A percentile compares a stretch with the other conserved stretches of the same genome.
phyloP scores from a whole-genome alignment of 1,140 invertebrate genomes.

The Neodiprion pinetum region DNA sequence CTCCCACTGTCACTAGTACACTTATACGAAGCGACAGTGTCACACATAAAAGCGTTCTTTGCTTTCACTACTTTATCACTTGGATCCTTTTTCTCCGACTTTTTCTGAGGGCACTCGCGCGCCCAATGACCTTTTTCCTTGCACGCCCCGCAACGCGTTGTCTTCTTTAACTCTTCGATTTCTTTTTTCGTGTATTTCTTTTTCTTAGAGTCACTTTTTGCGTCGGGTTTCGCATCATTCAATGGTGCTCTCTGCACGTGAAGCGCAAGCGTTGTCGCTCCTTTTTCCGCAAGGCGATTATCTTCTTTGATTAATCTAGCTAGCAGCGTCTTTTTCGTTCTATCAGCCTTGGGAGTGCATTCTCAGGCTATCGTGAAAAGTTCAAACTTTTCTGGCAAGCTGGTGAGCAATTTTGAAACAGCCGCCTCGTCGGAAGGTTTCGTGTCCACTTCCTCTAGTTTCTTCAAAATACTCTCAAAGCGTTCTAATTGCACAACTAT shows the following conservation, averaged over 20 bases:
- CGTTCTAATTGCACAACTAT: constrained; percentile 14
- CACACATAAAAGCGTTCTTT: too few species aligned
- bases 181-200: neutral
- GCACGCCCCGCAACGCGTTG: constrained; percentile 10
- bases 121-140: constrained; percentile 16
- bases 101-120: constrained; percentile 10
- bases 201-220: neutral
- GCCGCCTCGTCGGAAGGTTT: neutral
- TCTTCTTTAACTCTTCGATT: constrained; percentile 13
- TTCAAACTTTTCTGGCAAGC: constrained; percentile 9
- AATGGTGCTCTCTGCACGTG: neutral
- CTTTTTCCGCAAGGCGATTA: constrained; percentile 6
- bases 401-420: constrained; percentile 4
- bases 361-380: constrained; percentile 17
- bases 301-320: constrained; percentile 12
- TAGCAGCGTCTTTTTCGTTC: constrained; percentile 9
- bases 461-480: constrained; percentile 15
- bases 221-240: neutral
- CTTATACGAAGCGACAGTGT: too few species aligned
- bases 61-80: too few species aligned
- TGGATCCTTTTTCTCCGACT: too few species aligned
- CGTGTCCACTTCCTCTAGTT: neutral
- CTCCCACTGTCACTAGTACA: too few species aligned
- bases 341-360: constrained; percentile 12
- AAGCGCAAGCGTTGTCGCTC: neutral